Base-by-base conservation (phyloP, 2,888 invertebrate genomes). In the Trichogramma evanescens region DNA sequence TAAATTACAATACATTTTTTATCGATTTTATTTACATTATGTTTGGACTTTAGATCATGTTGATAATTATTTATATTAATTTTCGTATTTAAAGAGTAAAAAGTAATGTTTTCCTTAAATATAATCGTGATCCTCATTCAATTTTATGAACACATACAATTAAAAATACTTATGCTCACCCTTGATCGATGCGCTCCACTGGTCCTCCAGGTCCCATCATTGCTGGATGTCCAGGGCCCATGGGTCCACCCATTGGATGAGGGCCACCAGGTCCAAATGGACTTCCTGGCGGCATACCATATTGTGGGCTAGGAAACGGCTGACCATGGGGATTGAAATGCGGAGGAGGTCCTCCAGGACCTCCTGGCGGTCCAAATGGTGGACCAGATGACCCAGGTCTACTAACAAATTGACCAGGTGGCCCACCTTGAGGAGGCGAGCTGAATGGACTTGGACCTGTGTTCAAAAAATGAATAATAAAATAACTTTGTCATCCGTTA, bases 101-200 rank as follows among this genome's bases (percentile, higher is more conserved):
- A 26, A 26, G 26, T 26, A 26, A 26, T 26, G 26, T 26, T 5
- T 5, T 41, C 13, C 4, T 13, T n/a, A 40, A 13, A 13, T 51
- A 6, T 8, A 38, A 26, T 49, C 10, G 6, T 9, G 9, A 10
- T 26, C 7, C n/a, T 9, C 4, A 5, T 50, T 50, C 26, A 26
- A 26, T 26, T 26, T 26, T 26, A 2, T 26, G 26, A 26, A 26
- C 26, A 26, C 26, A 38, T 43, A 9, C 4, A 56, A 49, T 39
- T 4, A 48, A 38, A 42, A 41, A 6, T 70, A 83, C 86, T 26
- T 2, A 26, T 26, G 26, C 26, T 85, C 71, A 86, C 83, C 88
- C 88, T 79, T 87, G 88, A 76, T 89, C 91, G 78, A 83, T 87
- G 80, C 90, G 84, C 79, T 90, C 90, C 71, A 91, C 89, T 71